phyloP scores from a whole-genome alignment of 2,797 vertebrate species.

The Psittacula derbiana region DNA sequence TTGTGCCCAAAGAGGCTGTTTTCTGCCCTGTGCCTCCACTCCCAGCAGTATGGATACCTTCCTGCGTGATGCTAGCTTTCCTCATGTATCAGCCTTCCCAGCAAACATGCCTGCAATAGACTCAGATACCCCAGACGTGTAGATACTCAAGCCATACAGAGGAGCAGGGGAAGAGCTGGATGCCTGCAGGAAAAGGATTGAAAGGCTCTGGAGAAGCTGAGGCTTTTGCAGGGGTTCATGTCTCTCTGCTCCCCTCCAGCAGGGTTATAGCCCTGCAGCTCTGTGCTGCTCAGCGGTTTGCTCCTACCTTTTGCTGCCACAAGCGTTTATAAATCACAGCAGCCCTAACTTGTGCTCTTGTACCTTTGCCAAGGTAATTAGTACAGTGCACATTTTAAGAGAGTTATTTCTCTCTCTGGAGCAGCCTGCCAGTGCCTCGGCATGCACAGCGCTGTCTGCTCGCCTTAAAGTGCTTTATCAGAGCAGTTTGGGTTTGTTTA shows the following conservation, averaged over 20 bases:
- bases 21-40: background rate
- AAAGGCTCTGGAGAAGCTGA: background rate
- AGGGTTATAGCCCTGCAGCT: background rate
- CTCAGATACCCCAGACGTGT: background rate
- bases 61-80: background rate
- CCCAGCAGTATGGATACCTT: background rate
- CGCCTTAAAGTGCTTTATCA: background rate
- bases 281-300: background rate
- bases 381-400: background rate
- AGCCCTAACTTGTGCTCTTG: constrained; percentile 33
- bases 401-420: constrained; percentile 24
- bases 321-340: constrained; percentile 15
- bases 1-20: background rate
- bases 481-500: constrained; percentile 11
- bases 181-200: background rate
- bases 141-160: background rate
- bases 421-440: background rate
- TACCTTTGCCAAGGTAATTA: constrained; percentile 62
- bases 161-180: background rate
- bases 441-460: background rate
- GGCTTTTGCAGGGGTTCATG: background rate
- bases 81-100: background rate
- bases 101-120: background rate
- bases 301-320: background rate
- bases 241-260: background rate